Conservation (phyloP, 2,888 invertebrate species). For the Phanerotoma sp. region DNA sequence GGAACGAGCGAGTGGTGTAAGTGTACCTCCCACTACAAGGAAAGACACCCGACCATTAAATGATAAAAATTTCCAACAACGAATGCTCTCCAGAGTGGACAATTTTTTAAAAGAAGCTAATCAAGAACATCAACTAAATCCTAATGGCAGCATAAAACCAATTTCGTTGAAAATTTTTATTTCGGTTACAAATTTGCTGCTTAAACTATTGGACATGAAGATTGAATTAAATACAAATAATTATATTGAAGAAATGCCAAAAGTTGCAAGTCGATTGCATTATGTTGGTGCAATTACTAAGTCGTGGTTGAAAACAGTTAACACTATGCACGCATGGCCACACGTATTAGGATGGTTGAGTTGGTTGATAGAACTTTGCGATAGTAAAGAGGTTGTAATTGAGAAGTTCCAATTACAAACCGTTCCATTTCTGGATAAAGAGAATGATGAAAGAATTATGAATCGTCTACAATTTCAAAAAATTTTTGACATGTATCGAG, state of each 20-base stretch:
- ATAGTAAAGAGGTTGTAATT: conserved; percentile 51
- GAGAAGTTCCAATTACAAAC: conserved; percentile 41
- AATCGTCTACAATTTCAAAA: conserved; percentile 35
- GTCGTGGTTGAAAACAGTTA: conserved; percentile 64
- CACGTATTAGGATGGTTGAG: conserved; percentile 62
- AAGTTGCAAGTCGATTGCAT: conserved; percentile 59
- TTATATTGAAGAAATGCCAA: conserved; percentile 59
- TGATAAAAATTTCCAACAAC: conserved; percentile 47
- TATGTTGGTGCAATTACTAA: conserved; percentile 63
- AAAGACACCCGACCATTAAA: conserved; percentile 48
- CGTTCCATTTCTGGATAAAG: conserved; percentile 41
- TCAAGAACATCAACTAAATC: conserved; percentile 40
- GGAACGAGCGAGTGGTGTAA: conserved; percentile 43
- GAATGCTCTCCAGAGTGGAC: conserved; percentile 49
- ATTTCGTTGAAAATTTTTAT: conserved; percentile 50
- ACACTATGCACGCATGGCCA: conserved; percentile 63
- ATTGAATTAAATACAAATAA: conserved; percentile 41
- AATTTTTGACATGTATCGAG: conserved; percentile 42
- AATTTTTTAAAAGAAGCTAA: conserved; percentile 40
- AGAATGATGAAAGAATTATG: conserved; percentile 27
- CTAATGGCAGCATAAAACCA: conserved; percentile 47
- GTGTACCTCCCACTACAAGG: conserved; percentile 35
- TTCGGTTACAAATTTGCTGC: conserved; percentile 41
- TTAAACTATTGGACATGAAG: conserved; percentile 42
- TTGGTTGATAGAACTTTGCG: conserved; percentile 60